Conservation (phyloP, 1,140 invertebrate genomes). For the Habropoda laboriosa region DNA sequence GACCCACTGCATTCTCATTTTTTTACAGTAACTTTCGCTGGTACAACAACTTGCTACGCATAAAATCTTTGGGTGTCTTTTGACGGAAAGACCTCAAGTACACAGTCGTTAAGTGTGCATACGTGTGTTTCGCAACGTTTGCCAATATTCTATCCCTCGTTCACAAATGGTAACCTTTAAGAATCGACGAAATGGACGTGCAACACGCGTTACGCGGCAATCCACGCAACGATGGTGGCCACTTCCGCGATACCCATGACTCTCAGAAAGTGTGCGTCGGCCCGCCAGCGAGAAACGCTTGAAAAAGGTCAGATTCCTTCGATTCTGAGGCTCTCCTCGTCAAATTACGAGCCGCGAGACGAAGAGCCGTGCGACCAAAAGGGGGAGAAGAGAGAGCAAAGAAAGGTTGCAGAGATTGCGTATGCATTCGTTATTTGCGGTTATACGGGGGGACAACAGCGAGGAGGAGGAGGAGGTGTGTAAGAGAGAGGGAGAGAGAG, state of each 20-base stretch:
- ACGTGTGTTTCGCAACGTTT: too few relatives aligned
- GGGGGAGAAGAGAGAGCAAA: too few relatives aligned
- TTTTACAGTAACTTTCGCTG: too few relatives aligned
- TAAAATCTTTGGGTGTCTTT: too few relatives aligned
- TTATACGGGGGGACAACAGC: constrained; percentile 43
- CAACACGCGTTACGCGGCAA: constrained; percentile 24
- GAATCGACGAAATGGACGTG: not conserved
- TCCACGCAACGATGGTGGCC: not conserved
- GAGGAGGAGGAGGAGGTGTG: not conserved
- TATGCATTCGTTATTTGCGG: constrained; percentile 64
- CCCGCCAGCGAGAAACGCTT: constrained; percentile 38
- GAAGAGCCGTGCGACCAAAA: constrained; percentile 47
- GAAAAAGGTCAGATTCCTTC: constrained; percentile 46
- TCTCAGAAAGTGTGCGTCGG: not conserved
- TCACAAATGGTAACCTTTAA: not conserved
- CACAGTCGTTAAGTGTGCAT: too few relatives aligned
- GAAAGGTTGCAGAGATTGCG: constrained; percentile 59
- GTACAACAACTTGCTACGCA: too few relatives aligned
- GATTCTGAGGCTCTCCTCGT: constrained; percentile 51
- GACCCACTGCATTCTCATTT: too few relatives aligned
- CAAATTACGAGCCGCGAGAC: constrained; percentile 46
- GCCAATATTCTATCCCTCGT: not conserved
- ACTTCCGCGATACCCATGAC: constrained; percentile 38
- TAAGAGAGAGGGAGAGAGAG: constrained; percentile 18
- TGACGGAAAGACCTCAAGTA: too few relatives aligned